Evolutionary conservation across 2,888 invertebrate genomes (phyloP), one percentile per base, ranked within the genome.

Genomic region (Tridacna crocea): DNA sequence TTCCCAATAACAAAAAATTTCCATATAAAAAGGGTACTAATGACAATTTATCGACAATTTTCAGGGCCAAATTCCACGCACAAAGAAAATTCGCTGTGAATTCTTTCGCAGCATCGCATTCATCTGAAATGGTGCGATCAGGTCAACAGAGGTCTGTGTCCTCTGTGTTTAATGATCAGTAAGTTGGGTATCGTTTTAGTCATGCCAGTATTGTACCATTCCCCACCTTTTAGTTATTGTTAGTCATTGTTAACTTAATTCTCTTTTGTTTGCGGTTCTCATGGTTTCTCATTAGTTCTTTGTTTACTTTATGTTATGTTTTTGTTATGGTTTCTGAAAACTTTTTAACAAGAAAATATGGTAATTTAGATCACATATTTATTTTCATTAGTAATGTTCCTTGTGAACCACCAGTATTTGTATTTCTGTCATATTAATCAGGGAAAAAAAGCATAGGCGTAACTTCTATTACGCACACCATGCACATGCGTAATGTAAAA

Each of bases 41-140:
- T 36, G 36, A 36, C 36, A 36, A 8, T 47, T 68, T 70, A 47
- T n/a, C 51, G 61, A 55, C 65, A 68, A 78, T 27, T 84, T 88
- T 83, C 83, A 82, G 83, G 85, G 84, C 87, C 81, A 91, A 90
- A 77, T 87, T 85, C 84, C 89, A 89, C 79, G 91, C 91, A n/a
- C 91, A 86, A 81, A 79, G 86, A 77, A 86, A 86, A 83, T 86
- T 82, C 84, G 86, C 86, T 22, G 83, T 80, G 74, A 86, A 86
- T 77, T 82, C 83, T 26, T 83, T 86, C 60, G 58, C 83, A 61
- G 75, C 72, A 19, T 75, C 80, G 22, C 83, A 77, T 61, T 79
- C 81, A 60, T 81, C 83, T 72, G 80, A 76, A 68, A 51, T 22
- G 15, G 46, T 77, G 55, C 68, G 78, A 72, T 79, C 76, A 74